These are phyloP conservation scores for Labeo calbasu DNA, from an alignment of 2,797 vertebrate species.

Conservation along the genomic window DNA sequence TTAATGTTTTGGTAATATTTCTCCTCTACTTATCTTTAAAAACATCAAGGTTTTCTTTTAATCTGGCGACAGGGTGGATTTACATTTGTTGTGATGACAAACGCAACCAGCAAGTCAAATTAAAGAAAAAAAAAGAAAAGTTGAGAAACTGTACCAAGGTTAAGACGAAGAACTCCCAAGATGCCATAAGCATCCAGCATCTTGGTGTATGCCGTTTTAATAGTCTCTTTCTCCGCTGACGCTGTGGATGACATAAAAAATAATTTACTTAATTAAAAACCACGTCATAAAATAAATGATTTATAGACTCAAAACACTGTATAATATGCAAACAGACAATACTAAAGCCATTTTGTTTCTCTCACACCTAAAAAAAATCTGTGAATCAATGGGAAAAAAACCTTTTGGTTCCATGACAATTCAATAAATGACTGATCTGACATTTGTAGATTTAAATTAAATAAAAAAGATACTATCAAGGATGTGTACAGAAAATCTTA, in stretches of 20 bases:
- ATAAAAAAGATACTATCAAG: not conserved
- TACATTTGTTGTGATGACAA: slow-evolving; percentile 44
- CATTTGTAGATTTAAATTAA: not conserved
- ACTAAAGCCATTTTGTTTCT: not conserved
- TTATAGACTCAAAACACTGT: not conserved
- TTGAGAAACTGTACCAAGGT: slow-evolving; percentile 81
- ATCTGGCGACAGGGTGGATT: slow-evolving; percentile 48
- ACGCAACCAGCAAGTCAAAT: not conserved
- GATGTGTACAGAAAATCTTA: slow-evolving; percentile 74
- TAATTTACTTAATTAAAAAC: not conserved
- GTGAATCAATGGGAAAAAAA: not conserved
- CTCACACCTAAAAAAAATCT: not conserved
- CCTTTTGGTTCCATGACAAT: not conserved
- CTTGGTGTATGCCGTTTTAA: slow-evolving; percentile 89
- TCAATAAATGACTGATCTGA: not conserved
- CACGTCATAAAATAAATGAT: not conserved
- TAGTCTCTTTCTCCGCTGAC: slow-evolving; percentile 94
- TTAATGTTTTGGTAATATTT: slow-evolving; percentile 21
- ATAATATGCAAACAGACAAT: not conserved
- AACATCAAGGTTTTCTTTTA: slow-evolving; percentile 27
- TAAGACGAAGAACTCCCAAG: slow-evolving; percentile 92
- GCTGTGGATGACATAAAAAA: slow-evolving; percentile 72
- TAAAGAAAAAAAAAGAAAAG: no score
- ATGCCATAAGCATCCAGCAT: slow-evolving; percentile 97
- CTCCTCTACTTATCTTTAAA: slow-evolving; percentile 10